Evolutionary conservation across 1,140 invertebrate genomes (phyloP), one percentile per base, ranked within the genome.

Genomic region (Hesperophylax magnus): DNA sequence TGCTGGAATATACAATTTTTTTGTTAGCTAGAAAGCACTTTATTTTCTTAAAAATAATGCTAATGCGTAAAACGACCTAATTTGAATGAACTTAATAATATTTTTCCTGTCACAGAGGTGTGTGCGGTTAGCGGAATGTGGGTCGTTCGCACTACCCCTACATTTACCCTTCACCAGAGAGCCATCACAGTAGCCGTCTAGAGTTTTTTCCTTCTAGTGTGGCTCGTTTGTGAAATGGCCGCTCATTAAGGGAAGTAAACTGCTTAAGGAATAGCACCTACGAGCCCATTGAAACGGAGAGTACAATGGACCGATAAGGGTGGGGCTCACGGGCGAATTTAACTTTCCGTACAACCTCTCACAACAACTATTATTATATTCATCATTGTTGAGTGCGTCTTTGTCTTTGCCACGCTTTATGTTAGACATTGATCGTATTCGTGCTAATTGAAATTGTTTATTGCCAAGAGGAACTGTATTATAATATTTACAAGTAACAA

Each of bases 171-270:
- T 22, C 69, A 53, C 6, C n/a, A 18, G 31, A 18, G 27, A 52
- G 24, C 39, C 39, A n/a, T 20, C 2, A n/a, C n/a, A n/a, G 69
- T 14, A 60, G 2, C 34, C 31, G 60, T 34, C 47, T 39, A 20
- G 20, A 75, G 54, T 18, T 53, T 74, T 79, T 75, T 80, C 6
- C 60, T 80, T 60, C 20, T 63, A 58, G 39, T 9, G 47, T 24
- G 34, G 20, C 31, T 80, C 78, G 71, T 75, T 74, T 56, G 56
- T 27, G 31, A 75, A 80, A 80, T 74, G 69, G 69, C 60, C 15
- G 34, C 78, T 80, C 78, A 80, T 80, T 80, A 80, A 80, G 78
- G 69, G 63, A 80, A 74, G 71, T 75, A 80, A 80, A 80, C 78
- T 75, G 78, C 78, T 80, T 75, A 80, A 74, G 78, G 24, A 61